Conservation (phyloP, 2,888 invertebrate genomes). For the Phyllotreta cruciferae region DNA sequence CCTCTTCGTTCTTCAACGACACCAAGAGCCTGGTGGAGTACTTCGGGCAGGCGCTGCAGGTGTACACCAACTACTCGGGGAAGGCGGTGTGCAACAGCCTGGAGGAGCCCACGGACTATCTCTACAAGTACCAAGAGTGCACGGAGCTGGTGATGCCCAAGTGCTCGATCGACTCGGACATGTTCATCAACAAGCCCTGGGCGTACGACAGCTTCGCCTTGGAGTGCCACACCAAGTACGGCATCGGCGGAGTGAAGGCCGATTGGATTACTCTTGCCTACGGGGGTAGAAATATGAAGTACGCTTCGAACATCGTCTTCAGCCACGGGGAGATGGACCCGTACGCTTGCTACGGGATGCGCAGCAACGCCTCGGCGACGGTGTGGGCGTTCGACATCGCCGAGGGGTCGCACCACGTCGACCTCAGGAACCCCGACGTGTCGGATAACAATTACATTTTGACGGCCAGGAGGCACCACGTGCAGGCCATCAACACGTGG, state of each 20-base stretch:
- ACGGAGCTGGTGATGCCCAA: constrained; percentile 96
- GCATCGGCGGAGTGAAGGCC: constrained; percentile 67
- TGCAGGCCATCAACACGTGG: too few species aligned
- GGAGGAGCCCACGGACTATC: constrained; percentile 69
- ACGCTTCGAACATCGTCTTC: constrained; percentile 47
- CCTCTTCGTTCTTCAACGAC: constrained; percentile 51
- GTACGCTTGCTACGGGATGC: too few species aligned
- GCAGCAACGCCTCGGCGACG: too few species aligned
- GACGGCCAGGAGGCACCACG: too few species aligned
- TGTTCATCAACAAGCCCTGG: constrained; percentile 84
- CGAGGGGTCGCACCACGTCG: too few species aligned
- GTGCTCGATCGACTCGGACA: constrained; percentile 62
- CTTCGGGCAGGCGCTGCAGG: constrained; percentile 72
- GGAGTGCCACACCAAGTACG: constrained; percentile 70
- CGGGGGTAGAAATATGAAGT: constrained; percentile 77
- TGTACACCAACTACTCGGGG: constrained; percentile 85
- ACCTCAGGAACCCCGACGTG: too few species aligned
- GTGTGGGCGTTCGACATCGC: too few species aligned
- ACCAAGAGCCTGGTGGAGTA: constrained; percentile 63
- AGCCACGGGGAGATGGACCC: too few species aligned
- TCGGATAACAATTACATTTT: too few species aligned
- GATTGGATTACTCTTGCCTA: constrained; percentile 76
- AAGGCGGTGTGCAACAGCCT: constrained; percentile 66
- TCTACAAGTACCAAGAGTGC: constrained; percentile 90
- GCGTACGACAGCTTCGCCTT: constrained; percentile 70